Percentiles rank a stretch among this genome's conserved stretches.
Conservation (phyloP, 2,888 invertebrate genomes). For the Ophioninae sp. region DNA sequence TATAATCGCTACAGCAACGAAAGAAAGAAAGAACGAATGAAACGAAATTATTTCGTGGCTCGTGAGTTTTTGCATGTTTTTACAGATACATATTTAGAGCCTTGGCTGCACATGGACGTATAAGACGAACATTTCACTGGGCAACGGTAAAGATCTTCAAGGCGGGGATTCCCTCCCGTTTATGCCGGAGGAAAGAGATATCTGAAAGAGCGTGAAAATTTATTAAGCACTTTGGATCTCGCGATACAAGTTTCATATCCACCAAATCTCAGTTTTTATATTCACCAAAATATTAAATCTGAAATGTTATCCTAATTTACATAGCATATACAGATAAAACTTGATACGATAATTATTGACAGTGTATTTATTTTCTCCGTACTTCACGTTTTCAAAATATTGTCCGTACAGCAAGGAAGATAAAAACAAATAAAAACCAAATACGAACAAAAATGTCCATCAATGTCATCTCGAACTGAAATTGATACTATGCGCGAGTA, state of each 20-base stretch:
- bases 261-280: not conserved
- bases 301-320: constrained; percentile 2
- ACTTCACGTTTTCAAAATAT: constrained; percentile 19
- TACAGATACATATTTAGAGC: constrained; percentile 62
- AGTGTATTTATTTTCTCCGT: constrained; percentile 2
- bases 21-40: not conserved
- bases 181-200: not conserved
- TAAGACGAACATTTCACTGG: constrained; percentile 68
- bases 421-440: constrained; percentile 34
- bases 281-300: not conserved
- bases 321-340: constrained; percentile 20
- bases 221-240: constrained; percentile 33
- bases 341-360: constrained; percentile 14
- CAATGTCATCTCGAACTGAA: constrained; percentile 61
- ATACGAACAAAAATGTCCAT: constrained; percentile 19
- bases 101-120: constrained; percentile 70
- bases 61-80: constrained; percentile 52
- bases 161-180: not conserved
- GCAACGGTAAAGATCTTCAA: constrained; percentile 23
- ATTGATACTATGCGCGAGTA: constrained; percentile 65
- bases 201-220: constrained; percentile 18
- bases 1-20: not conserved
- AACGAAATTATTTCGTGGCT: constrained; percentile 48
- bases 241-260: not conserved
- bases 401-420: constrained; percentile 14